A percentile compares a stretch with the other conserved stretches of the same genome.
phyloP scores from a whole-genome alignment of 2,113 vertebrate species.

The Microcebus tavaratra region DNA sequence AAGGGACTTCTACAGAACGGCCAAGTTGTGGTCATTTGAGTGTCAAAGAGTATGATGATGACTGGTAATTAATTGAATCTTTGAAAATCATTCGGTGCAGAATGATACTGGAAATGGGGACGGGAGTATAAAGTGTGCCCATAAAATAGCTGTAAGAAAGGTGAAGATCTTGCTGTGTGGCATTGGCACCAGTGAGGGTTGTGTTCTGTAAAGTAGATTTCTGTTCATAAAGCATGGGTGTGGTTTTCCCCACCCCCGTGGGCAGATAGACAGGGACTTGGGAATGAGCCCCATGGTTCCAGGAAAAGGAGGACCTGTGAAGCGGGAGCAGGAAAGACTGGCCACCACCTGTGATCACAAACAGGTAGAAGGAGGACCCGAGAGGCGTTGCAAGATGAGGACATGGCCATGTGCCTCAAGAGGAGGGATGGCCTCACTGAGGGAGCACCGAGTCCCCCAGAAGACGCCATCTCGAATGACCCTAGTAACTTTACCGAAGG shows the following conservation, averaged over 20 bases:
- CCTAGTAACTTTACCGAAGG: not conserved
- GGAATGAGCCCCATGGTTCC: not conserved
- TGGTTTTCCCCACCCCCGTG: not conserved
- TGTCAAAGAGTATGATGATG: not conserved
- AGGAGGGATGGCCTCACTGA: not conserved
- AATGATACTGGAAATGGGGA: not conserved
- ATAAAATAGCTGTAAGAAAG: rapidly evolving
- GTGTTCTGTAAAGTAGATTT: not conserved
- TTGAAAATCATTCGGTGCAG: not conserved
- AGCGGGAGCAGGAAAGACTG: not conserved
- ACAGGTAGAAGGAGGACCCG: not conserved
- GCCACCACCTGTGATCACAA: not conserved
- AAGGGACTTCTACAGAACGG: too few relatives aligned
- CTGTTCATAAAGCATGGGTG: not conserved
- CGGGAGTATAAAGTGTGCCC: not conserved
- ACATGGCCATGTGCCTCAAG: rapidly evolving
- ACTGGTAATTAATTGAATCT: not conserved
- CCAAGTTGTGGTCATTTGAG: not conserved
- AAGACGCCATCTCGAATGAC: not conserved
- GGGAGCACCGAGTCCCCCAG: not conserved
- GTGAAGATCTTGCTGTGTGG: too few relatives aligned
- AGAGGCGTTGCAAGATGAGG: not conserved
- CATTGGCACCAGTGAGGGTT: rapidly evolving
- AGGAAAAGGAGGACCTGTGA: not conserved
- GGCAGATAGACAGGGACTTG: not conserved